phyloP scores from a whole-genome alignment of 2,113 vertebrate species.

The Nibea coibor region DNA sequence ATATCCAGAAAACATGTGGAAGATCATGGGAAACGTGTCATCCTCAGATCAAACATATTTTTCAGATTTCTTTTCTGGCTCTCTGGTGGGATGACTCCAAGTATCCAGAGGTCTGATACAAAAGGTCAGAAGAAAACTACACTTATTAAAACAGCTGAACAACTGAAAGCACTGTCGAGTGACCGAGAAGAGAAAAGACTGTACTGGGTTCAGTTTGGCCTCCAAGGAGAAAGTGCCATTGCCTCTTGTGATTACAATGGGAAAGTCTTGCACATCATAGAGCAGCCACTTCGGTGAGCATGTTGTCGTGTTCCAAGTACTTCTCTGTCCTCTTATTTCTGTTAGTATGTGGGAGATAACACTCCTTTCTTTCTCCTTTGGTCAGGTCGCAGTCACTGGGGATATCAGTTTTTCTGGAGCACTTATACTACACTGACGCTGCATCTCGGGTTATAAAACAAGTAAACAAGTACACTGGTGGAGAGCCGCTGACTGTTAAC shows the following conservation, averaged over 20 bases:
- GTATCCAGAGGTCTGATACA: constrained; percentile 83
- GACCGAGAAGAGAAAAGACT: constrained; percentile 85
- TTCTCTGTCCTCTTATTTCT: background rate
- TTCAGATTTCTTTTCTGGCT: constrained; percentile 92
- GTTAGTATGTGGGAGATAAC: background rate
- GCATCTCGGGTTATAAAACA: constrained; percentile 83
- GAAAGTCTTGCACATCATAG: constrained; percentile 77
- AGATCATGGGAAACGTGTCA: background rate
- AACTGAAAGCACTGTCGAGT: constrained; percentile 81
- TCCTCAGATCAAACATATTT: background rate
- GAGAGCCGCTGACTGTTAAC: constrained; percentile 82
- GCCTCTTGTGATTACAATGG: constrained; percentile 90
- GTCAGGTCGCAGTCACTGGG: constrained; percentile 81
- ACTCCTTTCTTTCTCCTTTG: background rate
- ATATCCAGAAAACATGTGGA: background rate
- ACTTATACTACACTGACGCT: constrained; percentile 87
- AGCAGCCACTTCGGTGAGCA: constrained; percentile 81
- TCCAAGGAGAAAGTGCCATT: constrained; percentile 67
- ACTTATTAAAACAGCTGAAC: constrained; percentile 80
- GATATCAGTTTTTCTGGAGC: constrained; percentile 87
- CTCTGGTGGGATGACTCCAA: constrained; percentile 81
- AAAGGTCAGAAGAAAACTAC: constrained; percentile 69
- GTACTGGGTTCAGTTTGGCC: constrained; percentile 88
- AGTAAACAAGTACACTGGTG: constrained; percentile 88
- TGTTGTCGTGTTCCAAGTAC: background rate